These are phyloP conservation scores for Pteronura brasiliensis DNA, from an alignment of 2,113 vertebrate genomes.

Conservation along the genomic window DNA sequence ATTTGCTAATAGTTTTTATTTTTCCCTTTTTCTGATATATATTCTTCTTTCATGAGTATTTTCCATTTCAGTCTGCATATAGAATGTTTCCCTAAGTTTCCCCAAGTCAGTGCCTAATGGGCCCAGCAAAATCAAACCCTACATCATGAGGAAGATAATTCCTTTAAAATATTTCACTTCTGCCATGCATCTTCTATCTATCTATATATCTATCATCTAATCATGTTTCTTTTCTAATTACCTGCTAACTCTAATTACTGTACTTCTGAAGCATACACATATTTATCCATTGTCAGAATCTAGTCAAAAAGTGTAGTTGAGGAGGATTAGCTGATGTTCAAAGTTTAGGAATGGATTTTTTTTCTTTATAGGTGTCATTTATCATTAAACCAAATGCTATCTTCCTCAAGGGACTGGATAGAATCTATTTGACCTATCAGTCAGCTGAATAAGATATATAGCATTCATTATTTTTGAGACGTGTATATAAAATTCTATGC, in stretches of 20 bases:
- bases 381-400: background rate
- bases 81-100: background rate
- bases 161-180: background rate
- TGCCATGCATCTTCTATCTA: background rate
- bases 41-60: background rate
- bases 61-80: background rate
- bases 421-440: background rate
- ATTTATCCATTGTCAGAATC: background rate
- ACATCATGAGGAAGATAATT: background rate
- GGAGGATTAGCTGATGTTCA: background rate
- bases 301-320: background rate
- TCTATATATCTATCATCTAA: background rate
- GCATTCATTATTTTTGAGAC: conserved; percentile 44
- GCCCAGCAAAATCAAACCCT: background rate
- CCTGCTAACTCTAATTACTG: background rate
- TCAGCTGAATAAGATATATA: conserved; percentile 42
- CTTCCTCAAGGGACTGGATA: background rate
- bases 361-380: conserved; percentile 19
- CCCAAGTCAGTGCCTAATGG: background rate
- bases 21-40: background rate
- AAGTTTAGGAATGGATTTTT: background rate
- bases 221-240: background rate
- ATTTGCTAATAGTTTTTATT: background rate
- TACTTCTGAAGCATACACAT: background rate
- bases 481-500: background rate